Percentiles rank a stretch among this genome's conserved stretches.
Conservation (phyloP, 2,113 vertebrate genomes). For the Passerina amoena region DNA sequence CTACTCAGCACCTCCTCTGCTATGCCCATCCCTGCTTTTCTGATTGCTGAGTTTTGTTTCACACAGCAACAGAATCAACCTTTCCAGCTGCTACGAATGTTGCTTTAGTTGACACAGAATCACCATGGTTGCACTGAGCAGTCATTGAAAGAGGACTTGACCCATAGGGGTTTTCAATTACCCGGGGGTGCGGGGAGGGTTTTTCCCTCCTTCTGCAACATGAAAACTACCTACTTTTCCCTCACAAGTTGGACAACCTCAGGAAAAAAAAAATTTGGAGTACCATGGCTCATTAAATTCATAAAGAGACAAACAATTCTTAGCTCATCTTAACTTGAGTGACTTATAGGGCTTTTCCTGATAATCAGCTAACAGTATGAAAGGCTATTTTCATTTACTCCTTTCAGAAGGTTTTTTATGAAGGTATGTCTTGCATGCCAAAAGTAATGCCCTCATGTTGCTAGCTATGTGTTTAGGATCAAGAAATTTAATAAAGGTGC, state of each 20-base stretch:
- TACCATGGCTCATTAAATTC: not conserved
- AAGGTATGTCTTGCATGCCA: not conserved
- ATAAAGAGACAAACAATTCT: not conserved
- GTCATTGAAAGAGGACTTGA: not conserved
- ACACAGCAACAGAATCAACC: not conserved
- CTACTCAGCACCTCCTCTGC: no score
- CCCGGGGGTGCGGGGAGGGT: accelerated
- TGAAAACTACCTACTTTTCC: not conserved
- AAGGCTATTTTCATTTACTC: not conserved
- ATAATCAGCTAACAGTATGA: not conserved
- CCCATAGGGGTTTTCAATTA: not conserved
- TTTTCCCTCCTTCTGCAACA: not conserved
- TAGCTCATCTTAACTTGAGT: not conserved
- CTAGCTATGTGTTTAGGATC: not conserved
- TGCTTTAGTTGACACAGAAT: not conserved
- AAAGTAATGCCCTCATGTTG: not conserved
- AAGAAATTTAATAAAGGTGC: not conserved
- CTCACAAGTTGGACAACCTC: not conserved
- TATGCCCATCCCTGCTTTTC: not conserved
- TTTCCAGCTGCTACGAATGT: accelerated
- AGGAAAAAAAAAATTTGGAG: not conserved
- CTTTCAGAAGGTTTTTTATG: not conserved
- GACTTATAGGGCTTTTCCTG: not conserved
- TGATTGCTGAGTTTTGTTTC: not conserved
- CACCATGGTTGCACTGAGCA: not conserved